phyloP scores from a whole-genome alignment of 1,140 invertebrate species.

The Zaprionus davidi region DNA sequence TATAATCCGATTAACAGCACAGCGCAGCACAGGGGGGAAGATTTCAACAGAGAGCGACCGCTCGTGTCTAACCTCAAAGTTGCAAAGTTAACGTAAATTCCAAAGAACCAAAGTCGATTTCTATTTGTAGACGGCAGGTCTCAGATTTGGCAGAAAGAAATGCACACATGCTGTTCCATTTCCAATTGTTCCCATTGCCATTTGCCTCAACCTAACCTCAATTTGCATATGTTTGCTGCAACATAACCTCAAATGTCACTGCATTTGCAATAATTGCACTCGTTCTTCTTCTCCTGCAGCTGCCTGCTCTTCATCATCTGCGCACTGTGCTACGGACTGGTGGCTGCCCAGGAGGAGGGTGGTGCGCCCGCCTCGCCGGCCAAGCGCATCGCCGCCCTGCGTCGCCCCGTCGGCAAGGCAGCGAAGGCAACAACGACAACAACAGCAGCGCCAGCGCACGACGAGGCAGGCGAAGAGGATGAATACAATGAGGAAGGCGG shows the following conservation, averaged over 20 bases:
- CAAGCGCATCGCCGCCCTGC: conserved; percentile 71
- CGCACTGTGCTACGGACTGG: conserved; percentile 68
- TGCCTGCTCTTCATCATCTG: conserved; percentile 79
- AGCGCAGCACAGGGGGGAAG: neutral
- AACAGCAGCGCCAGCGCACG: conserved; percentile 61
- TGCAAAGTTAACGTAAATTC: neutral
- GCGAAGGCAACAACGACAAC: conserved; percentile 72
- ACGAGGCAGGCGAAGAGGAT: conserved; percentile 65
- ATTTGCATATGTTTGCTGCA: neutral
- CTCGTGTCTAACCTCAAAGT: neutral
- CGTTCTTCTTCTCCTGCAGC: conserved; percentile 35
- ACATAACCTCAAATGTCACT: conserved; percentile 10
- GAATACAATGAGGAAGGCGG: conserved; percentile 82
- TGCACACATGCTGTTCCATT: neutral
- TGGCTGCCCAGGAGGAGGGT: conserved; percentile 65
- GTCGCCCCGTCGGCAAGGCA: conserved; percentile 75
- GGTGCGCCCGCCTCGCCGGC: conserved; percentile 51
- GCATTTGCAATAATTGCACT: neutral
- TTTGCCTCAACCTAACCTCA: neutral
- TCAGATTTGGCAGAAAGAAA: too few relatives aligned
- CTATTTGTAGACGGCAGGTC: neutral
- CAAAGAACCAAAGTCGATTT: neutral
- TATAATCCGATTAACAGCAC: neutral
- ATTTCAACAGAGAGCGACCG: neutral
- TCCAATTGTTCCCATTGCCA: neutral